Conservation (phyloP, 1,140 invertebrate genomes). For the Mycetomoellerius zeteki region DNA sequence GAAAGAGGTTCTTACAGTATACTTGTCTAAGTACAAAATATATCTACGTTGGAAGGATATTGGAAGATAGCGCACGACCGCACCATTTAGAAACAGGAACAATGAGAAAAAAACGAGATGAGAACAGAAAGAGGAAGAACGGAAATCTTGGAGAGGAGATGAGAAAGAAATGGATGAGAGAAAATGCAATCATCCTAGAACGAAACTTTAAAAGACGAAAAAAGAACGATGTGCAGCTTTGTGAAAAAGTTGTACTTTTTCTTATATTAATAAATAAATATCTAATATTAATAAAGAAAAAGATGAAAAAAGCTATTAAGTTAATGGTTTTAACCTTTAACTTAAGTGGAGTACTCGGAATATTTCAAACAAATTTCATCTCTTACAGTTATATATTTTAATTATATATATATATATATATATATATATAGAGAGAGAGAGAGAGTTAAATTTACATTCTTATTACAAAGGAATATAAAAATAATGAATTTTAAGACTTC, state of each 20-base stretch:
- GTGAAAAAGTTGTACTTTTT: not conserved
- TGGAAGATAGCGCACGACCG: constrained; percentile 13
- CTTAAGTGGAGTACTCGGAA: no score
- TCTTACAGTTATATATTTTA: no score
- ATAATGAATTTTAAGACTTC: no score
- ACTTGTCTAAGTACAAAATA: constrained; percentile 51
- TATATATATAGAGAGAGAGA: no score
- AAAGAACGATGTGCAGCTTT: not conserved
- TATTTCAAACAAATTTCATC: no score
- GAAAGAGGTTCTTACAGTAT: constrained; percentile 46
- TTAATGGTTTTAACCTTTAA: not conserved
- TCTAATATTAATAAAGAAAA: no score
- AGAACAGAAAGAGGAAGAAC: not conserved
- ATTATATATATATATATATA: no score
- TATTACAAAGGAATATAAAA: no score
- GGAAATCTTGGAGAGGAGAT: not conserved
- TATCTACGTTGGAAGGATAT: constrained; percentile 49
- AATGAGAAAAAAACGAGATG: not conserved
- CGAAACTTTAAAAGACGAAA: constrained; percentile 41
- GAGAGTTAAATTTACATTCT: no score
- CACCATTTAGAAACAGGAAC: not conserved
- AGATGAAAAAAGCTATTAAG: not conserved
- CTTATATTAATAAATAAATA: no score
- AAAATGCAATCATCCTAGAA: not conserved
- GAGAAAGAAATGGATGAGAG: not conserved